Conservation (phyloP, 2,113 vertebrate genomes). For the Danio rerio region GRCz12tu NC_133190.1:15148001-15148500, state of each 20-base stretch:
- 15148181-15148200: not conserved
- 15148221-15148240: constrained; percentile 42
- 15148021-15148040: too few species aligned
- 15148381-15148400: constrained; percentile 37
- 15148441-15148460: not conserved
- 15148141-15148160: too few species aligned
- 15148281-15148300: constrained; percentile 9
- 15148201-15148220: constrained; percentile 6
- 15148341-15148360: not conserved
- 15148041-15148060: too few species aligned
- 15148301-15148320: not conserved
- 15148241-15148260: constrained; percentile 13
- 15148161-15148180: not conserved
- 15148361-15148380: constrained; percentile 21
- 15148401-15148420: constrained; percentile 7
- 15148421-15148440: constrained; percentile 22
- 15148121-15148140: too few species aligned
- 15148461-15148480: not conserved
- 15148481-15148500: not conserved
- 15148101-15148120: too few species aligned
- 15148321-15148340: not conserved
- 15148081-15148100: too few species aligned
- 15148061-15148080: too few species aligned
- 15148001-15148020: too few species aligned
- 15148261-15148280: not conserved